A percentile compares a stretch with the other conserved stretches of the same genome.
phyloP scores from a whole-genome alignment of 1,140 invertebrate species.

The Drosophila nikananu region DNA sequence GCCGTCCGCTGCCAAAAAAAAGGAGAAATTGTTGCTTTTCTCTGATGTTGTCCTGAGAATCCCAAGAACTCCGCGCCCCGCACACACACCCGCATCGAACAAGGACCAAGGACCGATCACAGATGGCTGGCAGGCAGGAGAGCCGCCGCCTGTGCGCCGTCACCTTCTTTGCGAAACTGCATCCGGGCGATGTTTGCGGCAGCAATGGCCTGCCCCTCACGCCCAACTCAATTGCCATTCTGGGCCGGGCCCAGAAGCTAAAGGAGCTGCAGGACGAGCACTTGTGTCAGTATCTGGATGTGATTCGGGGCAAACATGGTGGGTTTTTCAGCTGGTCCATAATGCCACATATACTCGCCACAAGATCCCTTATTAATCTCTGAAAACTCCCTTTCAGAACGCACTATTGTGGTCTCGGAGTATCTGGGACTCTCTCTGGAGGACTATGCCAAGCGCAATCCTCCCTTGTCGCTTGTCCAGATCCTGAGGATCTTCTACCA shows the following conservation, averaged over 20 bases:
- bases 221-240: conserved; percentile 97
- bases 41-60: background rate
- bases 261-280: conserved; percentile 92
- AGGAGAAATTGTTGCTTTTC: conserved; percentile 44
- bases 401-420: conserved; percentile 95
- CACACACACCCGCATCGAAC: background rate
- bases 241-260: conserved; percentile 94
- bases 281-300: conserved; percentile 95
- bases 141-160: conserved; percentile 89
- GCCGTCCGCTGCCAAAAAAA: conserved; percentile 9
- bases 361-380: background rate
- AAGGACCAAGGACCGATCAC: conserved; percentile 3
- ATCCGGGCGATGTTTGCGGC: conserved; percentile 96
- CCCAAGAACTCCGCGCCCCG: background rate
- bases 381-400: conserved; percentile 87
- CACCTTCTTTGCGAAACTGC: conserved; percentile 95
- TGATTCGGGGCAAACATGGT: conserved; percentile 98
- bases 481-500: conserved; percentile 88
- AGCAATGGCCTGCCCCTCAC: conserved; percentile 98
- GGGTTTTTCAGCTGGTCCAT: conserved; percentile 62
- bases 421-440: conserved; percentile 90
- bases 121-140: conserved; percentile 19
- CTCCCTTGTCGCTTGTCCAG: conserved; percentile 86
- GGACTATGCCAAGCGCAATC: conserved; percentile 76
- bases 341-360: background rate